Base-by-base conservation (phyloP, 2,888 invertebrate species). In the Aphidius colemani region DNA sequence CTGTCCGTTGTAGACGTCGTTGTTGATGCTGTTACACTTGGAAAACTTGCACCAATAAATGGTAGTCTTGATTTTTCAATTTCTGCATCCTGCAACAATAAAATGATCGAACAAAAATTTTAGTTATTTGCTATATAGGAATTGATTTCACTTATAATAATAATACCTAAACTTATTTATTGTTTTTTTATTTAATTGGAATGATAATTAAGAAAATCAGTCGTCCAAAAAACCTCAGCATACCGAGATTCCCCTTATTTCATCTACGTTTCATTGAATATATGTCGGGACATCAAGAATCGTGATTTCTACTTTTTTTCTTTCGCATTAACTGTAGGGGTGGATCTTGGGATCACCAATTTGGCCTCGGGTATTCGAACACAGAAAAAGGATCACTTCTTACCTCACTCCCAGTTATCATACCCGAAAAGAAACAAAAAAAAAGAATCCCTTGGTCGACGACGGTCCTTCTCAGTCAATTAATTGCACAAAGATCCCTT, bases 31-130 rank as follows among this genome's bases (percentile, higher is more conserved):
- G 70, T 68, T 9, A 68, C 68, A 39, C 70, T 73, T 41, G 75
- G 66, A 62, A 78, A 72, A 50, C 71, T 69, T 48, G 79, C 70
- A 9, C 75, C 74, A 66, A 81, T 72, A 64, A 78, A 72, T 9
- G 82, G 75, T 63, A 82, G 70, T 66, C 81, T 70, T 50, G 80
- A 77, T 67, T 82, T 82, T 67, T 78, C 81, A 60, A 77, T 71
- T 65, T 79, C 81, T 41, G 79, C 76, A 49, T 79, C 79, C 82
- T 82, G 78, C 0, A 82, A 81, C 75, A 78, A 6, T 39, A 30
- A 70, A 18, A 18, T 6, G n/a, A 46, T 48, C 13, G 10, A 39
- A 13, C 10, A 8, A n/a, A 30, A 7, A 7, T 30, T 18, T 56
- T 13, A 11, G 9, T 56, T 9, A 18, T 18, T 1, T 18, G 13